A percentile compares a stretch with the other conserved stretches of the same genome.
Evolutionary conservation across 1,140 invertebrate genomes (phyloP).

Genomic region (Macrotrachela quadricornifera): DNA sequence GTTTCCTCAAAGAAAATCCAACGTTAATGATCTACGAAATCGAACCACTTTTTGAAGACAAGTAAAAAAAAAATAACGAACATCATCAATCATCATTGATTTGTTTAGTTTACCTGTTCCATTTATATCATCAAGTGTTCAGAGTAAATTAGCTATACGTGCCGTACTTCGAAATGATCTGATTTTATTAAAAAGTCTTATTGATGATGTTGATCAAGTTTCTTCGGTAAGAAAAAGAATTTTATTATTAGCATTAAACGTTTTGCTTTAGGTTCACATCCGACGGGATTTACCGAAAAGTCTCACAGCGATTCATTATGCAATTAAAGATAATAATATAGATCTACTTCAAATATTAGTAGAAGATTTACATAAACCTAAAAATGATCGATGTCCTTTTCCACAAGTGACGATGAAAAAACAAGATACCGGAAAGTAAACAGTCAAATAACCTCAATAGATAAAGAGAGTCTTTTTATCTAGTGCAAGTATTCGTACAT

Average conservation of each 20-base stretch:
- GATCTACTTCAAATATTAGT: conserved; percentile 20
- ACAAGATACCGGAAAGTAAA: conserved; percentile 13
- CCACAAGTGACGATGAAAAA: conserved; percentile 13
- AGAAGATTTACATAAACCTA: conserved; percentile 13
- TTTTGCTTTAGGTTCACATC: too few species aligned
- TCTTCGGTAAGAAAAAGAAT: too few species aligned
- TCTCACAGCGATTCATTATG: conserved; percentile 21
- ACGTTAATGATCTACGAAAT: conserved; percentile 24
- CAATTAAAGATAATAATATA: conserved; percentile 21
- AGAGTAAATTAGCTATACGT: conserved; percentile 29
- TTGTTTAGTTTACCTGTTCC: too few species aligned
- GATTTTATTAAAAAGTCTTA: conserved; percentile 18
- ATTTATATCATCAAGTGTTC: conserved; percentile 27
- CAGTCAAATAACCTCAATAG: conserved; percentile 17
- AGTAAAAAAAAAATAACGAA: conserved; percentile 21
- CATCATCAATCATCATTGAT: too few species aligned
- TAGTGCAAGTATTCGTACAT: conserved; percentile 17
- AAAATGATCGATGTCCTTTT: not conserved
- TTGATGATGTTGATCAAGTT: conserved; percentile 23
- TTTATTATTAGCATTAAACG: too few species aligned
- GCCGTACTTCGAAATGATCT: conserved; percentile 25
- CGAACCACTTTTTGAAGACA: conserved; percentile 33
- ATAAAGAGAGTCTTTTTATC: conserved; percentile 1
- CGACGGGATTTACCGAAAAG: conserved; percentile 8
- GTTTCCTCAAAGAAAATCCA: conserved; percentile 13